Percentiles rank a stretch among this genome's conserved stretches.
phyloP scores from a whole-genome alignment of 92 coral and sea anemone species.

The Actinernus sp. region DNA sequence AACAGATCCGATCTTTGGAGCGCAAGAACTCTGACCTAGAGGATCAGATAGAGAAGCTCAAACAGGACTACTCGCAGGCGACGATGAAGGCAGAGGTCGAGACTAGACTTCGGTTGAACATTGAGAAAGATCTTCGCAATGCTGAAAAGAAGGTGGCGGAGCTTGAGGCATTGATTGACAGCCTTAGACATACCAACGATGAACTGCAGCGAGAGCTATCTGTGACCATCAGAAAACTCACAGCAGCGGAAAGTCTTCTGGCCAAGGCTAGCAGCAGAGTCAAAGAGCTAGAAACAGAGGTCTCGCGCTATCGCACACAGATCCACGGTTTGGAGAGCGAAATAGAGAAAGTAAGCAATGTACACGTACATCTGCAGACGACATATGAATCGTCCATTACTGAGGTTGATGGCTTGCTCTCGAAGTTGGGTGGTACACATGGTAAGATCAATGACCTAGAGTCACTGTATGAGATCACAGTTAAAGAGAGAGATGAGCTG shows the following conservation, averaged over 20 bases:
- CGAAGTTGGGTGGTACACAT: slow-evolving; percentile 77
- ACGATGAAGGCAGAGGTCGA: slow-evolving; percentile 88
- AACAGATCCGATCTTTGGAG: slow-evolving; percentile 87
- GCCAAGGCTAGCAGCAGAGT: slow-evolving; percentile 70
- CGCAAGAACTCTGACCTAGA: slow-evolving; percentile 87
- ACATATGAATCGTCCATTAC: slow-evolving; percentile 80
- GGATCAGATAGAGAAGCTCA: slow-evolving; percentile 88
- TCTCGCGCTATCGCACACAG: slow-evolving; percentile 72
- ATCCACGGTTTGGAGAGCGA: slow-evolving; percentile 88
- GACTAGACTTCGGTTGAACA: slow-evolving; percentile 75
- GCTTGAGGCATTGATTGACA: slow-evolving; percentile 83
- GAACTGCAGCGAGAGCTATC: slow-evolving; percentile 88
- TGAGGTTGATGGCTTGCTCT: slow-evolving; percentile 92
- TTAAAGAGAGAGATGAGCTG: slow-evolving; percentile 94
- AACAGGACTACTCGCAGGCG: slow-evolving; percentile 85
- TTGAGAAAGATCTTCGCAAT: slow-evolving; percentile 86
- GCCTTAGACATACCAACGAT: slow-evolving; percentile 75
- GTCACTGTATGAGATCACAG: slow-evolving; percentile 87
- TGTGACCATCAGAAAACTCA: slow-evolving; percentile 73
- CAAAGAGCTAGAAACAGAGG: slow-evolving; percentile 86
- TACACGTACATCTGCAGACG: slow-evolving; percentile 73
- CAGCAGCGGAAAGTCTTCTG: slow-evolving; percentile 75
- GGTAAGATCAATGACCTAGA: slow-evolving; percentile 92
- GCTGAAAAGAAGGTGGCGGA: slow-evolving; percentile 82
- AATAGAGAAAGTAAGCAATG: slow-evolving; percentile 68